Base-by-base conservation (phyloP, 2,888 invertebrate genomes). In the Acanthosepion esculentum region DNA sequence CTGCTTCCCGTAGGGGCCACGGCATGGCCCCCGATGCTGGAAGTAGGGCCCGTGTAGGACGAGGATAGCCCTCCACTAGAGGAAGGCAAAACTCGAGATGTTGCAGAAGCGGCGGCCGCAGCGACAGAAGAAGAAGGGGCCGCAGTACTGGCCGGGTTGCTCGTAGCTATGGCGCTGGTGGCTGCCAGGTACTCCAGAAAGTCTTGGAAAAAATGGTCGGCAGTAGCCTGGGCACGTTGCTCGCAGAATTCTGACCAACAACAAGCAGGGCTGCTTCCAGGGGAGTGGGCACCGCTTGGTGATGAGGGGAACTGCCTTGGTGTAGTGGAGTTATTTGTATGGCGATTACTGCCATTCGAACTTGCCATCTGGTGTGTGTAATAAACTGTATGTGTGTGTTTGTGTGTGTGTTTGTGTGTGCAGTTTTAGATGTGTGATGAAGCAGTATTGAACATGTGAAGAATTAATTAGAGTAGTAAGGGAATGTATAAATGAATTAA, bases 171-270 rank as follows among this genome's bases (percentile, higher is more conserved):
- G 92, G 95, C 95, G 33, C 95, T 95, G 92, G 96, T 96, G 94
- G 95, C 95, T 93, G 95, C 96, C 94, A 96, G 95, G 95, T 96
- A 96, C 92, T 98, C 98, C 96, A 98, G 98, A 97, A 99, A 99
- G 96, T 98, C 98, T 97, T 98, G 98, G 96, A 99, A 98, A 97
- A 99, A 99, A 98, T 99, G 99, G 96, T 98, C 98, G 95, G 99
- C 98, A 95, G 98, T 98, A 96, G 98, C 98, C 95, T 99, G 99
- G 98, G 99, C 99, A 97, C 98, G 98, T 95, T 97, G 96, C 94
- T 97, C 97, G 95, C 97, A 97, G 95, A 97, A 97, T 91, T 97
- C 97, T 18, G 55, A 55, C 94, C 94, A 94, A 59, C 94, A 53
- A 92, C 95, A 48, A 95, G 95, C 95, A 95, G 78, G 94, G 94